Percentiles rank a stretch among this genome's conserved stretches.
These are phyloP conservation scores for Manis javanica DNA, from an alignment of 2,797 vertebrate genomes.

Conservation along the genomic window DNA sequence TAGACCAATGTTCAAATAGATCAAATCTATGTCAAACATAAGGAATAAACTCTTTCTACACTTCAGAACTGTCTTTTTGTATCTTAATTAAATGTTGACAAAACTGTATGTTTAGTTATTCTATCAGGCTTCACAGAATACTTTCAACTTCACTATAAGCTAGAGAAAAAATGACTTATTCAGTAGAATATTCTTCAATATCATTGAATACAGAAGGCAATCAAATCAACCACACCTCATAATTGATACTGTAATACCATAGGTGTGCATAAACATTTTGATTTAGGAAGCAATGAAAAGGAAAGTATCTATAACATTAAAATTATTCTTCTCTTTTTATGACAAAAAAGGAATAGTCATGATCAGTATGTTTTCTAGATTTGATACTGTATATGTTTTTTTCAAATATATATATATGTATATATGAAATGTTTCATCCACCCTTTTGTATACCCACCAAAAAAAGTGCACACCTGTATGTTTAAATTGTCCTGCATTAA, in stretches of 20 bases:
- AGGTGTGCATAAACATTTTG: neutral
- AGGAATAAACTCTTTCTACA: neutral
- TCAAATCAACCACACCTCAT: neutral
- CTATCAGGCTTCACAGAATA: neutral
- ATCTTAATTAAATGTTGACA: neutral
- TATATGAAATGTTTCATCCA: neutral
- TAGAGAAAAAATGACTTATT: neutral
- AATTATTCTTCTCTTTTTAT: neutral
- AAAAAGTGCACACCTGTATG: neutral
- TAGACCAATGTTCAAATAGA: neutral
- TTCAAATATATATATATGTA: neutral
- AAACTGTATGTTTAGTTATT: neutral
- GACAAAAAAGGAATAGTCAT: neutral
- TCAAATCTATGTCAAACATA: neutral
- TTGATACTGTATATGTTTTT: neutral
- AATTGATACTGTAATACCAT: neutral
- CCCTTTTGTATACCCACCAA: neutral
- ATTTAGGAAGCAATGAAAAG: neutral
- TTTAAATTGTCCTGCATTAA: neutral
- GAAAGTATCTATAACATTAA: neutral
- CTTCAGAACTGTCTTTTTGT: neutral
- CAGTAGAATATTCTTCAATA: neutral
- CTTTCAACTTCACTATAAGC: neutral
- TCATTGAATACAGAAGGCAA: neutral
- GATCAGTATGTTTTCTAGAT: neutral